phyloP scores from a whole-genome alignment of 2,797 vertebrate species.

The Xenopus petersii region DNA sequence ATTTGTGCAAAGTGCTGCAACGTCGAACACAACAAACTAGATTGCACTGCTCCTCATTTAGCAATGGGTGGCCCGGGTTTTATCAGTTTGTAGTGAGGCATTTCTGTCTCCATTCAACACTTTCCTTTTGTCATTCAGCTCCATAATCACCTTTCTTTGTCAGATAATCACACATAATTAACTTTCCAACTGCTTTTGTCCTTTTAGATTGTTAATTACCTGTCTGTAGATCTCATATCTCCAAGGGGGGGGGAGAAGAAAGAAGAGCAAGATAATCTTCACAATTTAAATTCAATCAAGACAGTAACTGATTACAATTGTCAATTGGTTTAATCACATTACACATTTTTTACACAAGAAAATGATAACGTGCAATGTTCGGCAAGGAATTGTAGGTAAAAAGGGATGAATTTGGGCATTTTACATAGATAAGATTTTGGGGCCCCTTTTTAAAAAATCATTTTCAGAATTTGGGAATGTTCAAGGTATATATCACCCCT shows the following conservation, averaged over 20 bases:
- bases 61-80: constrained; percentile 60
- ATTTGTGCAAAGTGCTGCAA: constrained; percentile 42
- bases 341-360: constrained; percentile 35
- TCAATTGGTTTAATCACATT: constrained; percentile 53
- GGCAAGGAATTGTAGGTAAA: too few species aligned
- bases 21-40: constrained; percentile 54
- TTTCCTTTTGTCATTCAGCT: constrained; percentile 61
- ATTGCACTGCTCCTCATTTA: constrained; percentile 59
- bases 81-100: constrained; percentile 57
- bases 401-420: too few species aligned
- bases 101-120: constrained; percentile 59
- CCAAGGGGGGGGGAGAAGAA: background rate
- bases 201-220: constrained; percentile 61
- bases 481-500: too few species aligned
- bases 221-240: constrained; percentile 56
- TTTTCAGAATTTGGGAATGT: too few species aligned
- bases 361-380: too few species aligned
- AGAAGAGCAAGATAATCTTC: constrained; percentile 56
- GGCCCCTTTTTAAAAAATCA: too few species aligned
- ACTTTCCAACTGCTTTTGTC: constrained; percentile 65
- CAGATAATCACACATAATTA: constrained; percentile 68
- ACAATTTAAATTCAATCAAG: constrained; percentile 49
- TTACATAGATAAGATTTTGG: too few species aligned
- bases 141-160: constrained; percentile 65
- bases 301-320: constrained; percentile 57